Base-by-base conservation (phyloP, 2,113 vertebrate genomes). In the Zingel zingel region DNA sequence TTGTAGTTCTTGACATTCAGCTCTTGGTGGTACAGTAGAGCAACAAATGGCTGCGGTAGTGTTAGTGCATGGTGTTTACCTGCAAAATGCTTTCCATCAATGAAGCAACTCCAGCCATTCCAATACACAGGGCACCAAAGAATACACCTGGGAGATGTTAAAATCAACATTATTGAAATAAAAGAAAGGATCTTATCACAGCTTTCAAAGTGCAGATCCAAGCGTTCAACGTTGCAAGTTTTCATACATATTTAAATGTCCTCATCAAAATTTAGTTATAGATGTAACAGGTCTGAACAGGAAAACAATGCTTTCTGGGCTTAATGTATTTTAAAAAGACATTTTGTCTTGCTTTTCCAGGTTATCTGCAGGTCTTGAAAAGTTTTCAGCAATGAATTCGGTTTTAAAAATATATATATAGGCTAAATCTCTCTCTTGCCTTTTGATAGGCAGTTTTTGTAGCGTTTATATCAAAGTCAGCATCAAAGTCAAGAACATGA, bases 101-200 rank as follows among this genome's bases (percentile, higher is more conserved):
- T 21, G 98, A 99, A 5, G 98, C 97, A 69, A 99, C 2, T 0
- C 93, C 98, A 85, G 97, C 98, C 98, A 99, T 99, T 23, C 91
- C 97, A n/a, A 99, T 98, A 79, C 98, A 99, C 43, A 98, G 14
- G 14, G 12, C 93, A 1, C 98, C 98, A 80, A 93, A 99, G 45
- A 99, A 94, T 5, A 99, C 89, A 94, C 98, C 98, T 99, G 80
- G 3, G 5, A 76, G 45, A 21, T 18, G 6, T n/a, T 5, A 1
- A 18, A 36, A 25, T 33, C 0, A 39, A 1, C 2, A 21, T 10
- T 14, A 59, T 50, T 19, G 9, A 56, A 64, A 25, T 6, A 6
- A 47, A 25, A 58, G 10, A 25, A 50, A 33, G 1, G 23, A 11
- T 61, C 0, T 10, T 9, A 10, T 70, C 45, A 50, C 19, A 73